Conservation (phyloP, 2,113 vertebrate genomes). For the Neoarius graeffei region DNA sequence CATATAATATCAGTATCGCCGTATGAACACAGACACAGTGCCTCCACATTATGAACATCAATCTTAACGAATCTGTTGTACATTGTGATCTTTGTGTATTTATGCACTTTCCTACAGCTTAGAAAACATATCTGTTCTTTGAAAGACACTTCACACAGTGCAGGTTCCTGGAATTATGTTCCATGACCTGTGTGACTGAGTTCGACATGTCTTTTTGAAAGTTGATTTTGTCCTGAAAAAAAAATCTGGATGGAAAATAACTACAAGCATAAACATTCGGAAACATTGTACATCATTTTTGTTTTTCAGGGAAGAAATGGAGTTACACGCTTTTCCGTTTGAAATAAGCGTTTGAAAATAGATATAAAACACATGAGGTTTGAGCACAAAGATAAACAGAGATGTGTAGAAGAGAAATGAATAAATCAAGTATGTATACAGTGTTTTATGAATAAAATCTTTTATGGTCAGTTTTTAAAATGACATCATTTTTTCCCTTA, state of each 20-base stretch:
- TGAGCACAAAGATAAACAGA: background rate
- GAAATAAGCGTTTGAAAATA: background rate
- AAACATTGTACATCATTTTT: conserved; percentile 41
- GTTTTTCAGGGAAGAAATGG: conserved; percentile 17
- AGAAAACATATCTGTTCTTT: conserved; percentile 13
- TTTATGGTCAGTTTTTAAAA: background rate
- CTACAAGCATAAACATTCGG: conserved; percentile 9
- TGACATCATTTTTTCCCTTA: background rate
- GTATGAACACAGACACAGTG: conserved; percentile 9
- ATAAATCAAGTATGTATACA: background rate
- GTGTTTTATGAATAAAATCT: background rate
- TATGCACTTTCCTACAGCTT: conserved; percentile 1
- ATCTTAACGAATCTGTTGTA: conserved; percentile 11
- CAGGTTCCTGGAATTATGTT: conserved; percentile 10
- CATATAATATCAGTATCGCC: conserved; percentile 30
- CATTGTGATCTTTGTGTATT: background rate
- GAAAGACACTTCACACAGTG: background rate
- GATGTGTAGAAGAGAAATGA: background rate
- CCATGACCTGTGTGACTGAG: conserved; percentile 9
- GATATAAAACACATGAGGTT: background rate
- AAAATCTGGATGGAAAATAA: conserved; percentile 30
- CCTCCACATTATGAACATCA: conserved; percentile 19
- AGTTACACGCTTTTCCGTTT: conserved; percentile 10
- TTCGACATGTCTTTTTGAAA: conserved; percentile 17
- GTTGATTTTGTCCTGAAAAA: conserved; percentile 20